Conservation (phyloP, 1,140 invertebrate species). For the Zaprionus vittiger region DNA sequence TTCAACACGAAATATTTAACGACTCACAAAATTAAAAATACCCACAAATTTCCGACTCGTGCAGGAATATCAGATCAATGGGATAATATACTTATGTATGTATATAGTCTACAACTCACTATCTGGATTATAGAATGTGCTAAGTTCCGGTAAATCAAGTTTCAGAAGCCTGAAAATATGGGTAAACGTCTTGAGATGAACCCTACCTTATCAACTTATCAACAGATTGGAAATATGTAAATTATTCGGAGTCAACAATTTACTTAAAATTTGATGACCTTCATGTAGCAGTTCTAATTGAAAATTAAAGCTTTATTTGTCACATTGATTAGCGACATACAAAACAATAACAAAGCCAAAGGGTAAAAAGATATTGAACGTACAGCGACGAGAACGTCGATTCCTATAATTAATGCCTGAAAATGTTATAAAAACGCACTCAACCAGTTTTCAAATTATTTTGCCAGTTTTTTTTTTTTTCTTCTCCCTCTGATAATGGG, state of each 20-base stretch:
- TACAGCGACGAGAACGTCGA: conserved; percentile 7
- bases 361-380: conserved; percentile 4
- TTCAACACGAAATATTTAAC: conserved; percentile 22
- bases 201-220: background rate
- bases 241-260: background rate
- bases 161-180: background rate
- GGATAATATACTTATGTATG: background rate
- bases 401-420: conserved; percentile 36
- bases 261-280: background rate
- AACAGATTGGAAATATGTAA: background rate
- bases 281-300: conserved; percentile 28
- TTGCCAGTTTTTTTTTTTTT: conserved; percentile 30
- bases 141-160: background rate
- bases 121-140: background rate
- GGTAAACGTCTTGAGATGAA: background rate
- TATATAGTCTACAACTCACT: background rate
- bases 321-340: conserved; percentile 16
- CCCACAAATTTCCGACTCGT: background rate
- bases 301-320: conserved; percentile 28
- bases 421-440: conserved; percentile 20
- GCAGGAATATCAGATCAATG: background rate
- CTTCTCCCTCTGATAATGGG: background rate
- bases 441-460: conserved; percentile 37
- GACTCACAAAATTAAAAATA: background rate
- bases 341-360: conserved; percentile 11